Evolutionary conservation across 2,888 invertebrate genomes (phyloP).

Genomic region (Patella ulyssiponensis): DNA sequence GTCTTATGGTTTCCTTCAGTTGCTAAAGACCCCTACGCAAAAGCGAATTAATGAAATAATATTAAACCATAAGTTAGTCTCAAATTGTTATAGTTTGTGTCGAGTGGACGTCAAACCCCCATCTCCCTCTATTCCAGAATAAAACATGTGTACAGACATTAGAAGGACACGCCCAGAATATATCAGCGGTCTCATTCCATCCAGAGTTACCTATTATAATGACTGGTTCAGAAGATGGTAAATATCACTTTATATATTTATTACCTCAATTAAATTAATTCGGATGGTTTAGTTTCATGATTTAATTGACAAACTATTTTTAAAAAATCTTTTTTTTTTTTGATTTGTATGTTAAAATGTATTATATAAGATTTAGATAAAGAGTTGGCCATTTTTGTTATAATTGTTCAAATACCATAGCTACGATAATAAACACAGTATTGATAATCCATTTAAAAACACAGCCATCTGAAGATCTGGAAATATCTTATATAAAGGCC

Average conservation of each 20-base stretch:
- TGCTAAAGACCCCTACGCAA: no score
- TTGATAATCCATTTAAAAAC: no score
- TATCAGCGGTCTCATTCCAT: slow-evolving; percentile 92
- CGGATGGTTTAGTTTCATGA: not conserved
- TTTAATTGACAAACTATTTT: not conserved
- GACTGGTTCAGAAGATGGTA: slow-evolving; percentile 94
- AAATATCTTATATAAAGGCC: no score
- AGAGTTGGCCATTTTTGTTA: no score
- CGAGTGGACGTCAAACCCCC: no score
- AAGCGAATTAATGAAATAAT: no score
- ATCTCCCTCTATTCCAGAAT: slow-evolving; percentile 84
- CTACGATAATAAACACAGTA: no score
- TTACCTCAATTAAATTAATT: not conserved
- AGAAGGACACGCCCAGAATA: slow-evolving; percentile 97
- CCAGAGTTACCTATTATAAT: slow-evolving; percentile 97
- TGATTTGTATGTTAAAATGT: not conserved
- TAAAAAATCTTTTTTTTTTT: not conserved
- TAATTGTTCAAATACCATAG: no score
- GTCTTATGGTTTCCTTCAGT: no score
- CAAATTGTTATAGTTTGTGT: no score
- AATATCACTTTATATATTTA: slow-evolving; percentile 25
- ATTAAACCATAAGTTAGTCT: no score
- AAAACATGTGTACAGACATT: slow-evolving; percentile 99
- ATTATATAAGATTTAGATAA: not conserved
- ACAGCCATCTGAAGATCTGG: no score